Evolutionary conservation across 2,113 vertebrate species (phyloP), one percentile per base, ranked within the genome.

Genomic region (Micromys minutus): DNA sequence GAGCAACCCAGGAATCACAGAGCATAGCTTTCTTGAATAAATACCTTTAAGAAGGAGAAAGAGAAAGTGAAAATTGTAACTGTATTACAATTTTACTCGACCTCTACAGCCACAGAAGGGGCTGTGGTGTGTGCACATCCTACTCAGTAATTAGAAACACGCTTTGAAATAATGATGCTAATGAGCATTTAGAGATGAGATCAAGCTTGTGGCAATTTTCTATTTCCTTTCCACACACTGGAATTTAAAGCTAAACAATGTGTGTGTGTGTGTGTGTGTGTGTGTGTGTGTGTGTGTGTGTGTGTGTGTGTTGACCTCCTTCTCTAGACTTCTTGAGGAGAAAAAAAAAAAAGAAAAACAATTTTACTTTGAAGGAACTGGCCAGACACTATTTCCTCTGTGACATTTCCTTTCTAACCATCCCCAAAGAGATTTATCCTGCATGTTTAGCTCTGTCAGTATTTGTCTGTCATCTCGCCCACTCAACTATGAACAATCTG

Each of bases 131-230:
- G 29, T 76, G 0, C n/a, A 29, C n/a, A 77, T 65, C 26, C 8
- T 74, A 72, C 22, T 50, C 5, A 63, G 19, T 93, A 89, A 75
- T 74, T 50, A 95, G 47, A 96, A 89, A 42, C 24, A 72, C 17
- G 6, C 7, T 84, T 93, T 95, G 19, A 93, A 89, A 92, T 52
- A 80, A 47, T 61, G 1, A 36, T 55, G 29, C 1, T 85, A 52
- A 79, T 67, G 81, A 90, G 61, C 87, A 86, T 96, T 94, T 42
- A 94, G 19, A 42, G 4, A 12, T 34, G 9, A 79, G 55, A 93
- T 87, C 31, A 77, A 7, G 61, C 86, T 95, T 94, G 42, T 86
- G 55, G 80, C 4, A 92, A 91, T 52, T 95, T 86, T 77, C 47
- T 80, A 34, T 87, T 96, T 87, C 72, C 61, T 93, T 36, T 94